A percentile compares a stretch with the other conserved stretches of the same genome.
These are phyloP conservation scores for Bombylius discolor DNA, from an alignment of 2,888 invertebrate species.

Conservation along the genomic window DNA sequence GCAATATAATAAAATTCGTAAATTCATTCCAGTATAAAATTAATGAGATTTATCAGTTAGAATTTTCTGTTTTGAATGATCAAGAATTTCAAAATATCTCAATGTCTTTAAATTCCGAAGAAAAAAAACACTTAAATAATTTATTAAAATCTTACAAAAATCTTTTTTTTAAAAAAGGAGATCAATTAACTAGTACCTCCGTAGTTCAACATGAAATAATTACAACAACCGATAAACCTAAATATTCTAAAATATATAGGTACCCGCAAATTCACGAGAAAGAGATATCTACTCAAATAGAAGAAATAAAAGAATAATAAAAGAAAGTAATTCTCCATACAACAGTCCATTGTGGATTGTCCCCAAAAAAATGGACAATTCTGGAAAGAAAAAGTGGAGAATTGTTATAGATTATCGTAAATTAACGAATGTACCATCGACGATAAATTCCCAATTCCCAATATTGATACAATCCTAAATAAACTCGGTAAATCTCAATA, in stretches of 20 bases:
- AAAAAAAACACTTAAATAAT: not conserved
- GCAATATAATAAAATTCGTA: too few relatives aligned
- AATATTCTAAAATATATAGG: constrained; percentile 6
- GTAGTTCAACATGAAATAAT: not conserved
- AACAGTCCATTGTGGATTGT: constrained; percentile 1
- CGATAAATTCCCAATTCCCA: constrained; percentile 14
- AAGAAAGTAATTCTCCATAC: constrained; percentile 4
- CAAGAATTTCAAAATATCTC: not conserved
- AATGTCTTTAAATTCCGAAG: not conserved
- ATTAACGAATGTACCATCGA: constrained; percentile 13
- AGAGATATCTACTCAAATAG: constrained; percentile 16
- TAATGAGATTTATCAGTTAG: too few relatives aligned
- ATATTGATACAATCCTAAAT: constrained; percentile 12
- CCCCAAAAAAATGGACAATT: constrained; percentile 9
- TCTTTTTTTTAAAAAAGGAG: too few relatives aligned
- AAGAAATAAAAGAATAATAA: constrained; percentile 16
- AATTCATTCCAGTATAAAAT: too few relatives aligned
- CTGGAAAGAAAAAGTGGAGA: constrained; percentile 11
- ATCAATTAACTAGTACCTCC: not conserved
- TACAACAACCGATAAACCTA: not conserved
- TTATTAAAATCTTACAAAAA: not conserved
- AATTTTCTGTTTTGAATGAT: too few relatives aligned
- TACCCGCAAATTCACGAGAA: constrained; percentile 7
- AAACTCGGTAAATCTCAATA: constrained; percentile 12
- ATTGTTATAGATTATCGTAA: constrained; percentile 8